Conservation (phyloP, 2,888 invertebrate species). For the Uloborus plumipes region DNA sequence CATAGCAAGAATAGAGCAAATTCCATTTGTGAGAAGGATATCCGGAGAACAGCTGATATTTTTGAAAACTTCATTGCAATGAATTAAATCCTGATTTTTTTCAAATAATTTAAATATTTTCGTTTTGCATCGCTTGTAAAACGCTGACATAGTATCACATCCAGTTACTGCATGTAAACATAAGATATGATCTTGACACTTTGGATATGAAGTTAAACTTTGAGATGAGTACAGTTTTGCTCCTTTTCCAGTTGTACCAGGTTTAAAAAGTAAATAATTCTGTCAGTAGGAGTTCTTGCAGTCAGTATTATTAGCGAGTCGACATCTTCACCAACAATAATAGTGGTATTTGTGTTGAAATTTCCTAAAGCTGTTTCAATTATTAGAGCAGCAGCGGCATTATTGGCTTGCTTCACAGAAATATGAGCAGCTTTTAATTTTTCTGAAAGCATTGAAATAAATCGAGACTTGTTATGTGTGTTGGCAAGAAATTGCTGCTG, state of each 20-base stretch:
- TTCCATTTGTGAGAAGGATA: no score
- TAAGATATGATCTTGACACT: neutral
- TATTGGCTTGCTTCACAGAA: conserved; percentile 6
- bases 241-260: neutral
- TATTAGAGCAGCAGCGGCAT: conserved; percentile 17
- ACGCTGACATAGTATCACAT: no score
- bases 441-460: conserved; percentile 4
- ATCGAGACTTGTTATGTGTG: conserved; percentile 9
- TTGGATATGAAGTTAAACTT: conserved; percentile 11
- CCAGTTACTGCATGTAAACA: neutral
- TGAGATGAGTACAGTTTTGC: conserved; percentile 9
- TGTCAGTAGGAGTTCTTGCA: conserved; percentile 12
- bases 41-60: no score
- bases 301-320: neutral
- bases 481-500: conserved; percentile 13
- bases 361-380: conserved; percentile 15
- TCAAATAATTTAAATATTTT: no score
- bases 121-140: no score
- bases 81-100: no score
- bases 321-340: conserved; percentile 9
- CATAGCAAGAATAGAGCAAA: no score
- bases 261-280: conserved; percentile 11
- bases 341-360: conserved; percentile 5
- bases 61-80: no score
- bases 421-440: conserved; percentile 6